phyloP scores from a whole-genome alignment of 1,140 invertebrate genomes.

The Zophobas atratus region DNA sequence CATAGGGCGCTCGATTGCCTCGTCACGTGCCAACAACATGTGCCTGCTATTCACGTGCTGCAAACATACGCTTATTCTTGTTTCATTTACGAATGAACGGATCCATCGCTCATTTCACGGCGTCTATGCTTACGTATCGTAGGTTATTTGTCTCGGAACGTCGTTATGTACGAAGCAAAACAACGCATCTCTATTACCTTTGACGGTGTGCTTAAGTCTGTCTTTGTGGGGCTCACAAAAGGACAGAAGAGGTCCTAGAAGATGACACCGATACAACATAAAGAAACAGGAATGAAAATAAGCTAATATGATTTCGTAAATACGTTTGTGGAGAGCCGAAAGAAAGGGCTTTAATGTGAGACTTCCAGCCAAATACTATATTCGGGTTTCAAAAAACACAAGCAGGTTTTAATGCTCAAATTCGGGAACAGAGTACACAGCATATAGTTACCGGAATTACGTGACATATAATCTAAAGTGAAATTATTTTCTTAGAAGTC shows the following conservation, averaged over 20 bases:
- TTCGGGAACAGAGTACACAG: too few relatives aligned
- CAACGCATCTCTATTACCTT: conserved; percentile 7
- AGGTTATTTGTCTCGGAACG: neutral
- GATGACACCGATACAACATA: conserved; percentile 17
- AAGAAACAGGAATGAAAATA: conserved; percentile 17
- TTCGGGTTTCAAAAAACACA: too few relatives aligned
- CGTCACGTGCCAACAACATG: conserved; percentile 40
- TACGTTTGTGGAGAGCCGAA: neutral
- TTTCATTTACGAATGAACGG: conserved; percentile 17
- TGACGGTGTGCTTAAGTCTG: neutral
- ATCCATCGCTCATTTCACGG: conserved; percentile 16
- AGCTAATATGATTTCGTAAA: conserved; percentile 30
- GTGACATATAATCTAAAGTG: too few relatives aligned
- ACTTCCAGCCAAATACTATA: too few relatives aligned
- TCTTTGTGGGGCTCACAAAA: conserved; percentile 10
- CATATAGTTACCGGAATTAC: too few relatives aligned
- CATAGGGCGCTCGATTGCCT: conserved; percentile 15
- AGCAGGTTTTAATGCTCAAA: too few relatives aligned
- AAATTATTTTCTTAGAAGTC: too few relatives aligned
- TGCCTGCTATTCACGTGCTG: conserved; percentile 38
- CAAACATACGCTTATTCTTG: conserved; percentile 2
- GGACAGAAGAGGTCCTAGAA: neutral
- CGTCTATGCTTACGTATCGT: neutral
- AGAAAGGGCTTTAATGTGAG: neutral
- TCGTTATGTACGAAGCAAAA: neutral